phyloP scores from a whole-genome alignment of 2,797 vertebrate genomes.

The Hoplostethus atlanticus region DNA sequence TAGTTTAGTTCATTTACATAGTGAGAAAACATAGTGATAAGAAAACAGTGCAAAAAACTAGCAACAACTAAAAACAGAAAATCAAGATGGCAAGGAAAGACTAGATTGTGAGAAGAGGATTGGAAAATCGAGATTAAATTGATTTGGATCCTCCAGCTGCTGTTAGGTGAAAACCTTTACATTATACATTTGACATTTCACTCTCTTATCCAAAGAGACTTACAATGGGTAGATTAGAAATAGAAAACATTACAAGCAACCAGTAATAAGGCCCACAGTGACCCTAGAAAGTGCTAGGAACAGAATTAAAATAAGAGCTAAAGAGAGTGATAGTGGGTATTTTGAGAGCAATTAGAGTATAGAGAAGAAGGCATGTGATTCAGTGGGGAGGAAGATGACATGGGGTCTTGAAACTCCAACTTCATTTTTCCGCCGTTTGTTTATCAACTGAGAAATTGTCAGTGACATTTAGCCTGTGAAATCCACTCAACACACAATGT shows the following conservation, averaged over 20 bases:
- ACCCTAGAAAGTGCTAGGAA: conserved; percentile 19
- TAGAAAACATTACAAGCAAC: conserved; percentile 29
- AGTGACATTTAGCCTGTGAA: conserved; percentile 45
- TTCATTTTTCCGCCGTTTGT: neutral
- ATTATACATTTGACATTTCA: conserved; percentile 40
- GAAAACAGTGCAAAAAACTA: conserved; percentile 17
- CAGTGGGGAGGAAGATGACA: conserved; percentile 28
- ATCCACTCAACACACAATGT: conserved; percentile 49
- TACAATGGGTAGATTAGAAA: conserved; percentile 41
- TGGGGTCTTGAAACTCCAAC: conserved; percentile 15
- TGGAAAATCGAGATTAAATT: conserved; percentile 10
- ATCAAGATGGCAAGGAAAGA: conserved; percentile 23
- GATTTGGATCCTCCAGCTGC: conserved; percentile 18
- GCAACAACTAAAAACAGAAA: conserved; percentile 10
- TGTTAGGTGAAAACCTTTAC: conserved; percentile 47
- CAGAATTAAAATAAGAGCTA: conserved; percentile 22
- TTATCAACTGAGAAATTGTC: conserved; percentile 44
- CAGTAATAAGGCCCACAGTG: conserved; percentile 21
- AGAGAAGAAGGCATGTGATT: conserved; percentile 29
- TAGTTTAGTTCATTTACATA: conserved; percentile 25
- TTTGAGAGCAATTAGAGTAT: conserved; percentile 23
- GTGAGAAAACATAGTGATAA: conserved; percentile 25
- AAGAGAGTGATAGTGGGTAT: conserved; percentile 26
- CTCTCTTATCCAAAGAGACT: conserved; percentile 32
- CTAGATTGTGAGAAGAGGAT: conserved; percentile 19